Conservation (phyloP, 2,888 invertebrate species). For the Alviniconcha strummeri region DNA sequence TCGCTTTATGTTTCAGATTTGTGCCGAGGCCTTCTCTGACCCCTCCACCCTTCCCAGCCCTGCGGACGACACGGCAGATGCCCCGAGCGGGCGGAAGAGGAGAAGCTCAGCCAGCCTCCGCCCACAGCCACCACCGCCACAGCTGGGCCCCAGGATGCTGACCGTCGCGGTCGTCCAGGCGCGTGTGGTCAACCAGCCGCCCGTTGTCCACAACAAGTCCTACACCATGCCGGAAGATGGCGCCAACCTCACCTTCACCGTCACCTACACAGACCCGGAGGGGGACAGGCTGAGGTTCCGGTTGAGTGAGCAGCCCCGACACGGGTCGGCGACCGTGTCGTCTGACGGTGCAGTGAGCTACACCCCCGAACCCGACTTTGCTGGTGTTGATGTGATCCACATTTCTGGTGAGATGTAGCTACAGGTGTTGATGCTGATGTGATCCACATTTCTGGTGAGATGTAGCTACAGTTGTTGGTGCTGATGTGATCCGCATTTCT, state of each 20-base stretch:
- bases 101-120: no score
- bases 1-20: no score
- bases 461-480: no score
- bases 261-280: conserved; percentile 5
- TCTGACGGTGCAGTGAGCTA: background rate
- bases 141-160: background rate
- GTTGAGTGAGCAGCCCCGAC: background rate
- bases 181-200: background rate
- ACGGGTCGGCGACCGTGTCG: conserved; percentile 2
- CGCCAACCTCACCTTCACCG: background rate
- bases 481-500: no score
- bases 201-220: background rate
- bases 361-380: background rate
- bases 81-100: no score
- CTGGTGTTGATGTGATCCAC: background rate
- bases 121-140: no score
- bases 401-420: no score
- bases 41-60: no score
- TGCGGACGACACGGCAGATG: no score
- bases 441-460: no score
- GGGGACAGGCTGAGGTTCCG: background rate
- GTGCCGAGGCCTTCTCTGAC: no score
- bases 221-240: background rate
- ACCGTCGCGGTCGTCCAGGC: background rate
- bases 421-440: no score